Conservation (phyloP, 2,888 invertebrate genomes). For the Ophraella communa region DNA sequence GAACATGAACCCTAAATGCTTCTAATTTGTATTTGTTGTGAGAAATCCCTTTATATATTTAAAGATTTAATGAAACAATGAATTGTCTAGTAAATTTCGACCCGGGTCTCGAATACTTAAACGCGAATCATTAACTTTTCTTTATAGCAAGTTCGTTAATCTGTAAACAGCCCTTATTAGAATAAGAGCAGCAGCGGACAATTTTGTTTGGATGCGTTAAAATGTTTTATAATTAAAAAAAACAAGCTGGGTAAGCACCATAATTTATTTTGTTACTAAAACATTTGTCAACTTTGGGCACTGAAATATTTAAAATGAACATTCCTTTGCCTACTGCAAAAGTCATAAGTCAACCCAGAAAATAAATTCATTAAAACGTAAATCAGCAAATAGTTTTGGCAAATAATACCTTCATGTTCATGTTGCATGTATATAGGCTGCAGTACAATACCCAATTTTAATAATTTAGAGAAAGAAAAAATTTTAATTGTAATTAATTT, state of each 20-base stretch:
- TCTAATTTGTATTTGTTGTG: conserved; percentile 16
- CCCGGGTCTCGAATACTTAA: conserved; percentile 20
- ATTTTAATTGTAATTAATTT: too few relatives aligned
- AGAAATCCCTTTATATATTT: conserved; percentile 16
- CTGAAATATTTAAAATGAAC: neutral
- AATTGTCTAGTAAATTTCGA: conserved; percentile 26
- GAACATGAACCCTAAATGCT: neutral
- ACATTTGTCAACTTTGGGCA: neutral
- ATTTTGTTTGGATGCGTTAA: neutral
- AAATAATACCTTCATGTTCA: too few relatives aligned
- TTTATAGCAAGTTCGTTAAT: conserved; percentile 39
- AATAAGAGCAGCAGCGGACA: conserved; percentile 13
- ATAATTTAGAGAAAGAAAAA: too few relatives aligned
- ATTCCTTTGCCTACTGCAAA: too few relatives aligned
- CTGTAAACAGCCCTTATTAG: conserved; percentile 40
- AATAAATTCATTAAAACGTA: too few relatives aligned
- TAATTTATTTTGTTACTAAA: neutral
- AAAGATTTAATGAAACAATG: conserved; percentile 24
- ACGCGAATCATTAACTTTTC: conserved; percentile 35
- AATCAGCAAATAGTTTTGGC: too few relatives aligned
- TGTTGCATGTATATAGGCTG: too few relatives aligned
- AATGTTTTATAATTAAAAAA: conserved; percentile 15
- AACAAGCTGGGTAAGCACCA: neutral
- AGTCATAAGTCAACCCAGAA: too few relatives aligned
- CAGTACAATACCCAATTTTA: too few relatives aligned